Conservation (phyloP, 1,140 invertebrate genomes). For the Drosophila subobscura region DNA sequence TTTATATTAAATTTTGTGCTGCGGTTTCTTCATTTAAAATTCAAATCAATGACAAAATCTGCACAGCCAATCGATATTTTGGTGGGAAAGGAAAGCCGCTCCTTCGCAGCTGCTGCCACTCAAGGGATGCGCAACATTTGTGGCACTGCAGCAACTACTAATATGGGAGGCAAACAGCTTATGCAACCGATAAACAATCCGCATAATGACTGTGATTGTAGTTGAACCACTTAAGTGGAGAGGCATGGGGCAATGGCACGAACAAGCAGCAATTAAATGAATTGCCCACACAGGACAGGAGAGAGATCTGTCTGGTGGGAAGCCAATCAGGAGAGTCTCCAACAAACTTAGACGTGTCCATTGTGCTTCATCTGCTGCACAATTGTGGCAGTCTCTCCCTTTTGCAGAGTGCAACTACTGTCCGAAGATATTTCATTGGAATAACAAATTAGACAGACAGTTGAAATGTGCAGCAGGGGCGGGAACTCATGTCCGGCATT, state of each 20-base stretch:
- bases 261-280: slow-evolving; percentile 39
- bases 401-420: too few species aligned
- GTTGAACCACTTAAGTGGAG: background rate
- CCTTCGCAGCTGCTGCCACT: slow-evolving; percentile 14
- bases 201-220: slow-evolving; percentile 23
- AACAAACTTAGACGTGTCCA: slow-evolving; percentile 16
- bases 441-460: too few species aligned
- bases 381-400: too few species aligned
- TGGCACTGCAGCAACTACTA: slow-evolving; percentile 31
- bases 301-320: too few species aligned
- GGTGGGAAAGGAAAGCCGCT: background rate
- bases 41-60: slow-evolving; percentile 60
- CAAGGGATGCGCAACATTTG: slow-evolving; percentile 42
- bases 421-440: too few species aligned
- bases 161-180: slow-evolving; percentile 38
- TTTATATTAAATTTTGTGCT: slow-evolving; percentile 70
- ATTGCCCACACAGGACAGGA: slow-evolving; percentile 5
- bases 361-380: too few species aligned
- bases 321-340: background rate
- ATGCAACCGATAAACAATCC: slow-evolving; percentile 19
- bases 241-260: slow-evolving; percentile 5
- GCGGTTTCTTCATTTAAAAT: slow-evolving; percentile 67
- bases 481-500: too few species aligned
- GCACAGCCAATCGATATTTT: slow-evolving; percentile 50
- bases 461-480: too few species aligned